Conservation (phyloP, 2,888 invertebrate species). For the Cerastis rubricosa region DNA sequence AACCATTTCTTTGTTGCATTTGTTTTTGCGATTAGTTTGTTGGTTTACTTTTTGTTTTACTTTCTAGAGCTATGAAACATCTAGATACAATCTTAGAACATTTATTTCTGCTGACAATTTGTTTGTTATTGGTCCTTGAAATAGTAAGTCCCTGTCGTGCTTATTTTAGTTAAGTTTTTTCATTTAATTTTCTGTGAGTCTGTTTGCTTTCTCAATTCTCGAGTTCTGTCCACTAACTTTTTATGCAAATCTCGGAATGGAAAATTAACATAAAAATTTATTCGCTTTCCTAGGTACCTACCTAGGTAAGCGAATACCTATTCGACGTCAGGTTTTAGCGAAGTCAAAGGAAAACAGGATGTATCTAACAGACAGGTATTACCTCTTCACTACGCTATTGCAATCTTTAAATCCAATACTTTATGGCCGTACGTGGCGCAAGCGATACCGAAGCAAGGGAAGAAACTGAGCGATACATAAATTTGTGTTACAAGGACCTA, state of each 20-base stretch:
- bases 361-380: slow-evolving; percentile 39
- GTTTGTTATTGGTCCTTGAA: slow-evolving; percentile 19
- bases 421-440: slow-evolving; percentile 38
- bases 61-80: slow-evolving; percentile 12
- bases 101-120: background rate
- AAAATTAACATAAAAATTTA: slow-evolving; percentile 25
- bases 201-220: slow-evolving; percentile 4
- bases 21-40: slow-evolving; percentile 23
- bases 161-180: slow-evolving; percentile 25
- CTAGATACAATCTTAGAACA: background rate
- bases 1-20: slow-evolving; percentile 36
- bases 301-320: too few species aligned
- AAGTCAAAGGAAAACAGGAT: slow-evolving; percentile 16
- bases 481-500: slow-evolving; percentile 49
- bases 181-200: slow-evolving; percentile 13
- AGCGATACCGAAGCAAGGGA: slow-evolving; percentile 33
- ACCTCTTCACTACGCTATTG: slow-evolving; percentile 34
- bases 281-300: slow-evolving; percentile 10
- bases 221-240: slow-evolving; percentile 18
- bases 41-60: slow-evolving; percentile 11
- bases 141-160: slow-evolving; percentile 10
- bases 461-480: slow-evolving; percentile 33
- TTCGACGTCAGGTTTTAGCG: slow-evolving; percentile 33
- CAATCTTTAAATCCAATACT: slow-evolving; percentile 56
- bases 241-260: slow-evolving; percentile 30